Conservation (phyloP, 2,113 vertebrate species). For the Silurus glanis region DNA sequence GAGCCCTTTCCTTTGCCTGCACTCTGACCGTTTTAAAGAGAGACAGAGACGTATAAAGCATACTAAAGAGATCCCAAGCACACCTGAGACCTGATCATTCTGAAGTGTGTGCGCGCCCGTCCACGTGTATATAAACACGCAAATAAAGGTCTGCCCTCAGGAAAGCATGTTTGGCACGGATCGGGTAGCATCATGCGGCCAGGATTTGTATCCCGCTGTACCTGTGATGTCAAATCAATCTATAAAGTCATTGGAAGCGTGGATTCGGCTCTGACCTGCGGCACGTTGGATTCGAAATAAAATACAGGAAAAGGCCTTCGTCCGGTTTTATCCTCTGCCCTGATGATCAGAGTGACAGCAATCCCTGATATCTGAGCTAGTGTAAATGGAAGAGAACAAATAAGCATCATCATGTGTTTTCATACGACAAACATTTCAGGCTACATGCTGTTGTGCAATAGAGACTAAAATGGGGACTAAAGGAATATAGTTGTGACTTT, state of each 20-base stretch:
- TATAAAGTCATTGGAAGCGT: neutral
- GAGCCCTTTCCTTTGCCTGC: slow-evolving; percentile 39
- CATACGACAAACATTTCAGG: neutral
- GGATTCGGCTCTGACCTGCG: neutral
- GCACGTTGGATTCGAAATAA: neutral
- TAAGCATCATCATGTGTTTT: neutral
- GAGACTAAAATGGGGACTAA: neutral
- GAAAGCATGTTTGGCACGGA: slow-evolving; percentile 9
- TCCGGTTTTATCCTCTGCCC: neutral
- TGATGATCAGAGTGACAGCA: neutral
- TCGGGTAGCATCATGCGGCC: neutral
- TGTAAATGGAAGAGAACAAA: neutral
- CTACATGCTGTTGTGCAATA: neutral
- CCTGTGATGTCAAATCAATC: neutral
- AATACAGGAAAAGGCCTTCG: neutral
- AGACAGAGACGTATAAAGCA: slow-evolving; percentile 3
- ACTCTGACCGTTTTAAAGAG: slow-evolving; percentile 29
- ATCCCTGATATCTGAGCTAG: neutral
- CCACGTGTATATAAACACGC: neutral
- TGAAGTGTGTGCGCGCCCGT: neutral
- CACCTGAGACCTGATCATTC: slow-evolving; percentile 38
- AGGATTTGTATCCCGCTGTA: neutral
- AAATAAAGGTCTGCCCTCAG: neutral
- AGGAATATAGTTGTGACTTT: neutral
- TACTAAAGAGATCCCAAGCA: slow-evolving; percentile 22